Base-by-base conservation (phyloP, 2,113 vertebrate genomes). In the Archilochus colubris region DNA sequence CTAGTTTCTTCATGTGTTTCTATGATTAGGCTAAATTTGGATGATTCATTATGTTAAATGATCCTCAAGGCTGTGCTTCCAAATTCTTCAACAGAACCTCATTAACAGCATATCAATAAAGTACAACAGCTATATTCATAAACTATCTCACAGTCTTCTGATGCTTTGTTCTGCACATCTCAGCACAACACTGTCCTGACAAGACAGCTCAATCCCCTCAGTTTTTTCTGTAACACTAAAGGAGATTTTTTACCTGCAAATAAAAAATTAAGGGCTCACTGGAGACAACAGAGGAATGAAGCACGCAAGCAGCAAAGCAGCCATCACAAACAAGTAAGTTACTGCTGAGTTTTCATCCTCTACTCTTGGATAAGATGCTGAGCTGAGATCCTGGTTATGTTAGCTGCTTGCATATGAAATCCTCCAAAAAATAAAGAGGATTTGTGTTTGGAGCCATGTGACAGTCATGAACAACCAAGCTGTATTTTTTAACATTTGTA, bases 11-110 rank as follows among this genome's bases (percentile, higher is more conserved):
- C 70, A 86, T 73, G 72, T 53, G 7, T 57, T 91, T 94, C 81
- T 80, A 53, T 74, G 94, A 86, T 87, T 88, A 70, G 81, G 81
- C 70, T 96, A 96, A 97, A 97, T 96, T 93, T 96, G 79, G 75
- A 95, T 96, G 87, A 85, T 96, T 89, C 95, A 86, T 83, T 89
- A 78, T 44, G 18, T 61, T 91, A 64, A 80, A 72, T 69, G 58
- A 57, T 59, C 33, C 62, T 88, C 76, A 81, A 83, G 84, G 63
- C 55, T n/a, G 59, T 27, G 38, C 38, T 92, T 91, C 25, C 51
- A 72, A 81, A 68, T 85, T 82, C 51, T 92, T 86, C 59, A 75
- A 22, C n/a, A 82, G 43, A 33, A 51, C 59, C 88, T 95, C 12
- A 46, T 86, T 91, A 93, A 91, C 61, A 89, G 66, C 24, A 94